phyloP scores from a whole-genome alignment of 2,113 vertebrate genomes.

The Myrmophylax atrothorax region DNA sequence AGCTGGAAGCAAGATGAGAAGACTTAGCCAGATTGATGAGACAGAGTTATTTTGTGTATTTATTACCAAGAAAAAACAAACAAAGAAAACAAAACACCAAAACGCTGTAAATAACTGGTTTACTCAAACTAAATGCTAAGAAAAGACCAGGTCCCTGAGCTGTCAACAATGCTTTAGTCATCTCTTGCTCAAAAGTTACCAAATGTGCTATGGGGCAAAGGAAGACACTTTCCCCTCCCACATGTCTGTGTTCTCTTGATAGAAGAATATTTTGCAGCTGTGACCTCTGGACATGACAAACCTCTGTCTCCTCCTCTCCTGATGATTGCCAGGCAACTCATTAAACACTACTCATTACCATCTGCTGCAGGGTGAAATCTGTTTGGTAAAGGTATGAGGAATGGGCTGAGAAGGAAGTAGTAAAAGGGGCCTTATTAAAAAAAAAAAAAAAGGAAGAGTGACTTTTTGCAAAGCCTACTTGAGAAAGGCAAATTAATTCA shows the following conservation, averaged over 20 bases:
- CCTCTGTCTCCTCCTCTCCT: neutral
- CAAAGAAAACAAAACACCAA: neutral
- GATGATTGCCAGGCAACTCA: neutral
- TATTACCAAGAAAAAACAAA: neutral
- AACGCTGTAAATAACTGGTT: conserved; percentile 4
- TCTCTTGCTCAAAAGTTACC: neutral
- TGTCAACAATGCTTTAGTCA: neutral
- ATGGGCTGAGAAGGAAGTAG: neutral
- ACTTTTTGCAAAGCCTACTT: neutral
- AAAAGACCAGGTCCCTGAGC: neutral
- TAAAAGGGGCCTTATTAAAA: neutral
- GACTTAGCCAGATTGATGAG: conserved; percentile 67
- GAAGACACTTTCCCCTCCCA: neutral
- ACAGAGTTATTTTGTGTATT: conserved; percentile 57
- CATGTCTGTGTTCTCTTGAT: neutral
- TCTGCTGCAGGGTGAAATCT: neutral
- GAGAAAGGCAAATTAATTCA: neutral
- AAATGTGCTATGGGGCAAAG: neutral
- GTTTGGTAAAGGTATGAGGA: neutral
- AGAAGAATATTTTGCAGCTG: neutral
- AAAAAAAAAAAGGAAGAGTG: neutral
- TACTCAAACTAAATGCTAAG: neutral
- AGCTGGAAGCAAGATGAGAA: conserved; percentile 42
- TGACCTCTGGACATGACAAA: neutral
- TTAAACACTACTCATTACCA: neutral